Evolutionary conservation across 2,797 vertebrate species (phyloP).

Genomic region (Novumbra hubbsi): DNA sequence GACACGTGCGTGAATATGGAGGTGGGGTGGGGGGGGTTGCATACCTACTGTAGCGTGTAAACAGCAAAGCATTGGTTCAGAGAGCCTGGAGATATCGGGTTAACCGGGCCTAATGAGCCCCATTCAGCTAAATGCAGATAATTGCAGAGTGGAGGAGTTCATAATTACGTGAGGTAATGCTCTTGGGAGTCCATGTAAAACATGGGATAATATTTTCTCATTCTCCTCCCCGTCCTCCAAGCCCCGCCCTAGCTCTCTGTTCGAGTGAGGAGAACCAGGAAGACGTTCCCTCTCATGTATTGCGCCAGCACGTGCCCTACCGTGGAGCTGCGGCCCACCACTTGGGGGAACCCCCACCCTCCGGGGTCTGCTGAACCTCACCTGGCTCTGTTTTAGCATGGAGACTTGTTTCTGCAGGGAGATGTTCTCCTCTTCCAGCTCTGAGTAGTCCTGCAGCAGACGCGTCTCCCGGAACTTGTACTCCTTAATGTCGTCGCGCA

Average conservation of each 20-base stretch:
- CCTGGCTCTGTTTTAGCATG: conserved; percentile 93
- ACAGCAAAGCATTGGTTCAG: not conserved
- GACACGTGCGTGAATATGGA: conserved; percentile 19
- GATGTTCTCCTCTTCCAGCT: conserved; percentile 98
- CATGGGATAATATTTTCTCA: not conserved
- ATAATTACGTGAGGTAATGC: conserved; percentile 4
- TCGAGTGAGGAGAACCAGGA: not conserved
- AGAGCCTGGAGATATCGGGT: conserved; percentile 12
- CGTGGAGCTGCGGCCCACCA: not conserved
- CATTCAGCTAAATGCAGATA: not conserved
- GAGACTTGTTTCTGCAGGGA: conserved; percentile 97
- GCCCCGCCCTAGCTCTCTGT: not conserved
- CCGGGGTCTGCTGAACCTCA: conserved; percentile 41
- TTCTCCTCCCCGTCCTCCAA: not conserved
- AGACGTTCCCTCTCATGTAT: not conserved
- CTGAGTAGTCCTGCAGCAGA: conserved; percentile 94
- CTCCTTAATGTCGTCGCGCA: conserved; percentile 96
- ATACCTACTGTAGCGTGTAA: conserved; percentile 3
- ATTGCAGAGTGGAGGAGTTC: not conserved
- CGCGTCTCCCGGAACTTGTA: conserved; percentile 95
- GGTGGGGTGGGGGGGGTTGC: not conserved
- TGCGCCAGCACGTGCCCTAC: not conserved
- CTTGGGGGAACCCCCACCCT: not conserved
- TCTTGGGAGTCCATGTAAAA: not conserved
- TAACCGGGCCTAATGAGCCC: conserved; percentile 23